Conservation (phyloP, 2,888 invertebrate genomes). For the Papilio demoleus region DNA sequence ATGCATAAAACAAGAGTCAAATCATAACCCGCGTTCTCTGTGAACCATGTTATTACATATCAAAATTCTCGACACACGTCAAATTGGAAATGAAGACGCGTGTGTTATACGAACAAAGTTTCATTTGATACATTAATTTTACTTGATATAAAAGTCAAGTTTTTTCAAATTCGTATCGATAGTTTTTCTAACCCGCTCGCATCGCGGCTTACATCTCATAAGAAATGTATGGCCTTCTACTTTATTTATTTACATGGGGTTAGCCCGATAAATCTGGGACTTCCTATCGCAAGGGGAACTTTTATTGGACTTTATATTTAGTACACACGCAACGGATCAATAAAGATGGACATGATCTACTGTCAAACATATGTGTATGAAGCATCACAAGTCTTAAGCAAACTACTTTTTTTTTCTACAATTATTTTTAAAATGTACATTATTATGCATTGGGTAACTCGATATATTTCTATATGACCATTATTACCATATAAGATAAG, state of each 20-base stretch:
- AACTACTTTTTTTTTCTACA: neutral
- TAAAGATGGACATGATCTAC: constrained; percentile 65
- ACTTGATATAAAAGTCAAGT: constrained; percentile 58
- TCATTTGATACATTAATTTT: constrained; percentile 17
- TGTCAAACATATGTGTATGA: constrained; percentile 51
- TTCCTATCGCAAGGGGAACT: constrained; percentile 74
- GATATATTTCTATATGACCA: too few relatives aligned
- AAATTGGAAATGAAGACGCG: constrained; percentile 5
- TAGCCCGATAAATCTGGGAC: constrained; percentile 80
- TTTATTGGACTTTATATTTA: constrained; percentile 82
- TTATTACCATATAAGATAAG: neutral
- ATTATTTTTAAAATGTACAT: neutral
- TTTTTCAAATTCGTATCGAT: constrained; percentile 61
- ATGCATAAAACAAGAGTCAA: neutral
- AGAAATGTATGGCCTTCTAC: constrained; percentile 77
- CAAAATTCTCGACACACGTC: constrained; percentile 16
- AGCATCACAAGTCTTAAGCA: neutral
- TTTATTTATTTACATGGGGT: constrained; percentile 83
- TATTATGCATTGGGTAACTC: neutral
- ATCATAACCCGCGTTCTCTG: neutral
- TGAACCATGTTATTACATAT: constrained; percentile 21
- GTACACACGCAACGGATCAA: constrained; percentile 76
- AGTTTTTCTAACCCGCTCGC: constrained; percentile 70
- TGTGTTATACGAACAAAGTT: neutral
- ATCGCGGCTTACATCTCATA: constrained; percentile 66